Base-by-base conservation (phyloP, 2,888 invertebrate species). In the Xanthorhoe designata region DNA sequence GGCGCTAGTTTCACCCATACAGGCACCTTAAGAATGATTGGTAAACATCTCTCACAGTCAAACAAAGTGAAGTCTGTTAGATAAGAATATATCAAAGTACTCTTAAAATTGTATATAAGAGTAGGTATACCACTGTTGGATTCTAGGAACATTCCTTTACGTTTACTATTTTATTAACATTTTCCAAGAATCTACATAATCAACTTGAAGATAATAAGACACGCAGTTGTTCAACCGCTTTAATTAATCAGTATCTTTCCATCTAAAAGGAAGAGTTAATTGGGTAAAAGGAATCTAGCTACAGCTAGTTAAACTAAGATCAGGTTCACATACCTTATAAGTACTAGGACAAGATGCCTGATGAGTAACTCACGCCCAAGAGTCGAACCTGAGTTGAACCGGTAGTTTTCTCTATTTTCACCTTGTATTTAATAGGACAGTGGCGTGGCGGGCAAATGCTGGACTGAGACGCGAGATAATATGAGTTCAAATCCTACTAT, bases 211-310 rank as follows among this genome's bases (percentile, higher is more conserved):
- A 32, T 32, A 32, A 32, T 32, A 32, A 42, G 38, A 42, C 38
- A 13, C 8, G 38, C 38, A 24, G 24, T 42, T 55, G 55, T 55
- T 62, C 32, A 15, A 19, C 9, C 18, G 8, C 17, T 5, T 38
- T 18, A 49, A 57, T 57, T 24, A 59, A 24, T 18, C 2, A 18
- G 13, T 38, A 13, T 55, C 38, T 17, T 49, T 50, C n/a, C n/a
- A 52, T 50, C 42, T 50, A 59, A 53, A 61, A 67, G 70, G 71
- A 65, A 68, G 61, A 55, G 15, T 68, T 74, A 71, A 72, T 72
- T 72, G 68, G 71, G 5, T 59, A 15, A 59, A 56, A 51, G 61
- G 70, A 70, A 72, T 68, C 72, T 66, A 60, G 66, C 15, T 32
- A 19, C 6, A 42, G 17, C 7, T 8, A 8, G 15, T 17, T 47